These are phyloP conservation scores for Sialia sialis DNA, from an alignment of 2,113 vertebrate species.

Conservation along the genomic window DNA sequence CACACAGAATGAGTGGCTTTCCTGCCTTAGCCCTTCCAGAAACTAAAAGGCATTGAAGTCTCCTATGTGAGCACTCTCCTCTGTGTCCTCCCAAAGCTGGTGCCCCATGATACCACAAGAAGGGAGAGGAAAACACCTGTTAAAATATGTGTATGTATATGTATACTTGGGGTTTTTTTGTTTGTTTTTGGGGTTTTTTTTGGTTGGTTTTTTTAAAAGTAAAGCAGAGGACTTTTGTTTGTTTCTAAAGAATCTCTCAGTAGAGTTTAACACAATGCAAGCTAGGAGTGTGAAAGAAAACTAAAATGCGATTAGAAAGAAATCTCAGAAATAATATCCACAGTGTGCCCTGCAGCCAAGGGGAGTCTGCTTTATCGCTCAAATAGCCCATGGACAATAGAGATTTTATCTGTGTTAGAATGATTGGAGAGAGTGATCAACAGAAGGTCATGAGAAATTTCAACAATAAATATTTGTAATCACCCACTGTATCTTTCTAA, in stretches of 20 bases:
- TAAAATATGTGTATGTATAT: not conserved
- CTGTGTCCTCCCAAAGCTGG: not conserved
- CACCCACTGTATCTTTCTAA: not conserved
- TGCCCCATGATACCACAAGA: no score
- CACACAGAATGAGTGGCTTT: not conserved
- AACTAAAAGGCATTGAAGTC: not conserved
- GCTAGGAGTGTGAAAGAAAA: not conserved
- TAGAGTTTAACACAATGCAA: not conserved
- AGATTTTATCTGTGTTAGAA: not conserved
- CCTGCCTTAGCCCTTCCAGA: not conserved
- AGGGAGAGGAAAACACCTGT: rapidly evolving
- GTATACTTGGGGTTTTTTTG: no score
- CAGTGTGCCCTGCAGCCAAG: not conserved
- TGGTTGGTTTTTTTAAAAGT: no score
- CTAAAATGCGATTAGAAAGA: not conserved
- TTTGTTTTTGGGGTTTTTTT: no score
- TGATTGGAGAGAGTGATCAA: not conserved
- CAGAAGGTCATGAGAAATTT: not conserved
- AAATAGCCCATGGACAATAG: not conserved
- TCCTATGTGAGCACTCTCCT: not conserved
- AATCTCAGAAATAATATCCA: not conserved
- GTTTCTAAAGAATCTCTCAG: not conserved
- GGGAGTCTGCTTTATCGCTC: not conserved
- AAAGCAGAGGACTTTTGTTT: not conserved
- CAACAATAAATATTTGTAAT: not conserved